Evolutionary conservation across 2,113 vertebrate species (phyloP).

Genomic region (Suncus etruscus): DNA sequence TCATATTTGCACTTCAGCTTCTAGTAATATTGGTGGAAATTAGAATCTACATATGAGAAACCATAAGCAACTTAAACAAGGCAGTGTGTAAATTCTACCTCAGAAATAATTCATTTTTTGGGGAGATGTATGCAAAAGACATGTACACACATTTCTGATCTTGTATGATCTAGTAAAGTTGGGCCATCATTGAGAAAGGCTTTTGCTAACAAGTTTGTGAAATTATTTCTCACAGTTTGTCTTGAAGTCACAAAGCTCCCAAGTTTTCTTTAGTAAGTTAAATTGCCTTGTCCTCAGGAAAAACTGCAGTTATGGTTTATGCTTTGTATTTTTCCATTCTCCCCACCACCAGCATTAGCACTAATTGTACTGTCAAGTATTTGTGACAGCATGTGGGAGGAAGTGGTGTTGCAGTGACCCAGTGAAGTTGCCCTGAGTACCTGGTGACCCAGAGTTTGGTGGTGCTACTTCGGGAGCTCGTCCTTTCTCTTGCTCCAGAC

Average conservation of each 20-base stretch:
- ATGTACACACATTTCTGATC: neutral
- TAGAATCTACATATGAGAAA: constrained; percentile 45
- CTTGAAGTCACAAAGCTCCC: neutral
- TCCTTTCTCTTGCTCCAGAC: neutral
- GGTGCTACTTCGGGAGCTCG: neutral
- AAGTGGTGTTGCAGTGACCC: neutral
- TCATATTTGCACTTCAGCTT: constrained; percentile 29
- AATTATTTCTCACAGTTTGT: constrained; percentile 38
- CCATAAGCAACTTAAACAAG: constrained; percentile 29
- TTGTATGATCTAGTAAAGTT: neutral
- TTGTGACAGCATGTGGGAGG: neutral
- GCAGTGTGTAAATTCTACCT: constrained; percentile 57
- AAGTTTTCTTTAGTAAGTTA: constrained; percentile 16
- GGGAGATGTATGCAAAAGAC: no score
- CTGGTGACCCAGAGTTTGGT: neutral
- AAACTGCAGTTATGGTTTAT: neutral
- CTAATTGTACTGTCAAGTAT: neutral
- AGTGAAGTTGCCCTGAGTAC: neutral
- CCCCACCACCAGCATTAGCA: neutral
- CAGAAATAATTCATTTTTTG: constrained; percentile 34
- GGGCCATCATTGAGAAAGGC: neutral
- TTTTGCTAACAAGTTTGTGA: constrained; percentile 16
- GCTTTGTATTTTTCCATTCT: neutral
- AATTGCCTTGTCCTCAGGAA: constrained; percentile 15
- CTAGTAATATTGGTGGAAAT: constrained; percentile 21